Conservation (phyloP, 1,140 invertebrate species). For the Psilanteris sp. region DNA sequence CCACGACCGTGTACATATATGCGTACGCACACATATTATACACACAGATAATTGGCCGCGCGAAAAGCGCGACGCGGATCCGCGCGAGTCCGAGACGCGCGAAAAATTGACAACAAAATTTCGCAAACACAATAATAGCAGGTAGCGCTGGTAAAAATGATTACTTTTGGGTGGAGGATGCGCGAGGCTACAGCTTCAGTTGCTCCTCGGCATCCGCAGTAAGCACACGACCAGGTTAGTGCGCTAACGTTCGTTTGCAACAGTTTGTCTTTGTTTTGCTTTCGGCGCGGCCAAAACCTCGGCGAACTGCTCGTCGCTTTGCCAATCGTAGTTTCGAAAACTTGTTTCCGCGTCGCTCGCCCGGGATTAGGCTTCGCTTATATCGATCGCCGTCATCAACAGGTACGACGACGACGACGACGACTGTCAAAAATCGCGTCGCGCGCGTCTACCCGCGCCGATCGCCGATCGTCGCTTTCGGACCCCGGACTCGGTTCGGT, state of each 20-base stretch:
- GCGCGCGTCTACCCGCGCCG: slow-evolving; percentile 13
- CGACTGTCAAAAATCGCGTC: slow-evolving; percentile 34
- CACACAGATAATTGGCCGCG: too few species aligned
- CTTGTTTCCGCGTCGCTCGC: slow-evolving; percentile 1
- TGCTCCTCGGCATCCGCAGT: slow-evolving; percentile 62
- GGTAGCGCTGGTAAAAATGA: slow-evolving; percentile 60
- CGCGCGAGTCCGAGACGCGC: too few species aligned
- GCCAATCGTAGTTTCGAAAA: slow-evolving; percentile 35
- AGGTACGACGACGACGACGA: slow-evolving; percentile 38
- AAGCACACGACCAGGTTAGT: slow-evolving; percentile 65
- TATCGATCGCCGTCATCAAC: slow-evolving; percentile 50
- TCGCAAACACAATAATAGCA: slow-evolving; percentile 45
- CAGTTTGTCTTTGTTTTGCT: slow-evolving; percentile 46
- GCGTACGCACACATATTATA: too few species aligned
- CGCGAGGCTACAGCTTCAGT: slow-evolving; percentile 64
- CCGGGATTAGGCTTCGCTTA: slow-evolving; percentile 18
- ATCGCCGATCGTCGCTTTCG: too few species aligned
- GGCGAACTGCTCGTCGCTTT: slow-evolving; percentile 12
- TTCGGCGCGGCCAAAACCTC: neutral
- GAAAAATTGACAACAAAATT: slow-evolving; percentile 29
- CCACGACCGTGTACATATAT: too few species aligned
- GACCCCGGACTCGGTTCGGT: too few species aligned
- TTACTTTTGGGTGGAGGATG: slow-evolving; percentile 64
- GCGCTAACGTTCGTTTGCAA: slow-evolving; percentile 51
- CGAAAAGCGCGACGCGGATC: too few species aligned